These are phyloP conservation scores for Megaceryle torquata DNA, from an alignment of 2,113 vertebrate species.

Conservation along the genomic window DNA sequence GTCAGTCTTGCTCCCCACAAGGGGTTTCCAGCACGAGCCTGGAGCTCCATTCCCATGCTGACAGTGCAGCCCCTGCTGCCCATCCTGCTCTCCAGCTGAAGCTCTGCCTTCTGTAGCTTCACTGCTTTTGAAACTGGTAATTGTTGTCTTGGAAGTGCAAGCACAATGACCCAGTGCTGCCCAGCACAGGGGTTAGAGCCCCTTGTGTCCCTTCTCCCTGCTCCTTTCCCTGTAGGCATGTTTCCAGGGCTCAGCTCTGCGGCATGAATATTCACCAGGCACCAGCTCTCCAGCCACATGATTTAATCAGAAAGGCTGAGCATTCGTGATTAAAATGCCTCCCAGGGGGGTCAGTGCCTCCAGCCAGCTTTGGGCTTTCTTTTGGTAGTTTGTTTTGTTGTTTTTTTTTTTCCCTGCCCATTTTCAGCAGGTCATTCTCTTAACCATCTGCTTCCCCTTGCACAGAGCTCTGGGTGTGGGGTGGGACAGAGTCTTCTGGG, in stretches of 20 bases:
- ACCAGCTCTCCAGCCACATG: conserved; percentile 19
- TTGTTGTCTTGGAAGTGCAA: neutral
- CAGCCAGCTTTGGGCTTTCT: conserved; percentile 40
- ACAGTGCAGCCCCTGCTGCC: neutral
- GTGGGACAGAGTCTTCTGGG: neutral
- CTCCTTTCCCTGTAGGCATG: neutral
- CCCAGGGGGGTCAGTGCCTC: conserved; percentile 48
- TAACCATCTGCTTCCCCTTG: conserved; percentile 49
- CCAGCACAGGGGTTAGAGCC: neutral
- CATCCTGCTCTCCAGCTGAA: accelerated
- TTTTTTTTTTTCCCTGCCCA: neutral
- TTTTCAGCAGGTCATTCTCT: conserved; percentile 12
- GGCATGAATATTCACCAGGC: conserved; percentile 59
- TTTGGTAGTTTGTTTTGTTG: conserved; percentile 10
- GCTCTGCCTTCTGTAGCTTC: neutral
- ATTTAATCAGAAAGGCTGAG: conserved; percentile 62
- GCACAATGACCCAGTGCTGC: neutral
- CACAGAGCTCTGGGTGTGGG: neutral
- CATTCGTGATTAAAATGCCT: conserved; percentile 44
- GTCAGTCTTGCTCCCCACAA: neutral
- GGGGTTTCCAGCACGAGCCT: neutral
- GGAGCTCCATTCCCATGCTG: neutral
- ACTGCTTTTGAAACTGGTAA: neutral
- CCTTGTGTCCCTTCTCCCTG: neutral
- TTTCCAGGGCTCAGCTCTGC: neutral